These are phyloP conservation scores for Allacma fusca DNA, from an alignment of 2,888 invertebrate genomes.

Conservation along the genomic window DNA sequence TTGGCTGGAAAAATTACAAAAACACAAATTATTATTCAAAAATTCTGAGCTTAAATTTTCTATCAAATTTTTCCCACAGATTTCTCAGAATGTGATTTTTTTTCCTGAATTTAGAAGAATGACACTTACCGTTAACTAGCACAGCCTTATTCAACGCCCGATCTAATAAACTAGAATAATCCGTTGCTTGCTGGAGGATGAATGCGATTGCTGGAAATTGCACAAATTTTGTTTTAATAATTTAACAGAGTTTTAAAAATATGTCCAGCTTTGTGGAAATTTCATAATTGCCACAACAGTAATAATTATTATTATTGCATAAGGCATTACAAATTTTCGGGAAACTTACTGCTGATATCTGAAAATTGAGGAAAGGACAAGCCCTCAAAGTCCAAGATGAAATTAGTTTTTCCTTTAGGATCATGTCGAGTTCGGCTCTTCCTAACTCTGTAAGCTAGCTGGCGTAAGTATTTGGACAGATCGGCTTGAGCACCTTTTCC, in stretches of 20 bases:
- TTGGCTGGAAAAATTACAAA: background rate
- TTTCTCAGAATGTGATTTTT: too few species aligned
- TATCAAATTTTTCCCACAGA: too few species aligned
- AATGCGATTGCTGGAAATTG: background rate
- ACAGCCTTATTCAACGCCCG: slow-evolving; percentile 1
- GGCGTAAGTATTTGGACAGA: slow-evolving; percentile 4
- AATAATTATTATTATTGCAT: too few species aligned
- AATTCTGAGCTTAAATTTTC: too few species aligned
- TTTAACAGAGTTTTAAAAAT: too few species aligned
- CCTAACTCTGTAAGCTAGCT: background rate
- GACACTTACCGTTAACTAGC: slow-evolving; percentile 1
- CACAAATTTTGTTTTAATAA: too few species aligned
- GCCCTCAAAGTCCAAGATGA: slow-evolving; percentile 15
- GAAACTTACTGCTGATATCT: background rate
- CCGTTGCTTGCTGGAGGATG: background rate
- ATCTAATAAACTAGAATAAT: background rate
- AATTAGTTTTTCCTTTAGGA: background rate
- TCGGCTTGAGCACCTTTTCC: background rate
- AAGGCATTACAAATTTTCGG: background rate
- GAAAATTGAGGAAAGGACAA: background rate
- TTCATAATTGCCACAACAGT: too few species aligned
- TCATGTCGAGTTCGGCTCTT: background rate
- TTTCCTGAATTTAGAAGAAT: too few species aligned
- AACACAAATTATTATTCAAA: too few species aligned
- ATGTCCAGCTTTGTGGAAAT: too few species aligned